Evolutionary conservation across 2,888 invertebrate species (phyloP), one percentile per base, ranked within the genome.

Genomic region (Lasioglossum figueresi): DNA sequence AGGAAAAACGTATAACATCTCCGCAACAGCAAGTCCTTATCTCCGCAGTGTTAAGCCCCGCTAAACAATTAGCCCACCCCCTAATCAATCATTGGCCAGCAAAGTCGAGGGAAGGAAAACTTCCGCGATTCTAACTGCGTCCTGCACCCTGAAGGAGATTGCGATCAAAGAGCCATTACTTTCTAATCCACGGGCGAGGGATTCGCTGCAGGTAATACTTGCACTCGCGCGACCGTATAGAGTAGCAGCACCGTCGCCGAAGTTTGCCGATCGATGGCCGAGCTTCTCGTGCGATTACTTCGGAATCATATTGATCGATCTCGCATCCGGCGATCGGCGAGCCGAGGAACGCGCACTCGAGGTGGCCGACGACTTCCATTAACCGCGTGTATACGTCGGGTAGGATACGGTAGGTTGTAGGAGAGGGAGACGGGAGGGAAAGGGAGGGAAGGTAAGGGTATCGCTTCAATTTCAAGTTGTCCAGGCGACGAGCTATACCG

Each of bases 401-500:
- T 52, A 56, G n/a, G 27, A n/a, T 12, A 59, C 59, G 27, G 27
- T 14, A 1, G 23, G 3, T 1, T 6, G 16, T 5, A 4, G 27
- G 66, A 66, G 16, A 19, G 66, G 5, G 10, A 23, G 10, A 37
- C 66, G 16, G 0, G 63, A 34, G 23, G 31, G 2, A 16, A 31
- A 2, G 19, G 68, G 34, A 19, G 31, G 68, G 4, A 19, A 34
- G 37, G 68, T 10, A 37, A 74, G 43, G 70, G 59, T 76, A 73
- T 83, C 52, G 66, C 31, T 79, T 63, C 76, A 63, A 83, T 80
- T 45, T 71, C 56, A 59, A 82, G 23, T 79, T 74, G 48, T 81
- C 84, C 45, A 31, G 48, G 70, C 76, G 82, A 82, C 45, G 76
- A 85, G 82, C 66, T 52, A 77, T 68, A 48, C 66, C 34, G 68